phyloP scores from a whole-genome alignment of 1,140 invertebrate genomes.

The Diploscapter pachys region DNA sequence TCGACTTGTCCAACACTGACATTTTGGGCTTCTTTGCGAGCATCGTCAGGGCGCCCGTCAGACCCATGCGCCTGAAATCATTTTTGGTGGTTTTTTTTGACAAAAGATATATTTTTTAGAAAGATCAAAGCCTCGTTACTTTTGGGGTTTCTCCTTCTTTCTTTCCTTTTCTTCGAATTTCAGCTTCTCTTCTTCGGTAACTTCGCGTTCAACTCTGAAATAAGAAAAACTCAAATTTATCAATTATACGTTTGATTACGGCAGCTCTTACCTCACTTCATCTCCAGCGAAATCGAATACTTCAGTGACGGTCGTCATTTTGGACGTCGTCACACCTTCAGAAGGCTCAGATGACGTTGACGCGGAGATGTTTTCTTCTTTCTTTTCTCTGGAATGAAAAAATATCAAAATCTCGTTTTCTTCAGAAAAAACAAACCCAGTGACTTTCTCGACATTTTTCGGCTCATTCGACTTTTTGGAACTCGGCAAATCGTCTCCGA shows the following conservation, averaged over 20 bases:
- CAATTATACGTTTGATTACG: not conserved
- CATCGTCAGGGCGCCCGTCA: constrained; percentile 24
- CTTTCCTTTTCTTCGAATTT: constrained; percentile 12
- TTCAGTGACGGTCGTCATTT: constrained; percentile 17
- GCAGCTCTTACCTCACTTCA: constrained; percentile 13
- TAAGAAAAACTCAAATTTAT: not conserved
- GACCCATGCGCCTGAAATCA: constrained; percentile 19
- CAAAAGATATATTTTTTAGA: no score
- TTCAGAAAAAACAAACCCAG: no score
- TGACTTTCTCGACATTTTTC: no score
- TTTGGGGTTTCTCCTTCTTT: constrained; percentile 14
- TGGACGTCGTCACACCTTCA: not conserved
- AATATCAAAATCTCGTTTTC: no score
- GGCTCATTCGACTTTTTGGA: no score
- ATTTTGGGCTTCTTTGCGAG: constrained; percentile 39
- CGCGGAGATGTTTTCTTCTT: no score
- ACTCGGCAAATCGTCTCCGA: constrained; percentile 3
- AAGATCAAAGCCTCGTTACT: not conserved
- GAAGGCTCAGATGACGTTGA: no score
- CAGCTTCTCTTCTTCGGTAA: constrained; percentile 21
- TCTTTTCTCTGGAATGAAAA: no score
- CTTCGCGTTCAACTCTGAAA: constrained; percentile 21
- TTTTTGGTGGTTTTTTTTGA: no score
- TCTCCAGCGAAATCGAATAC: constrained; percentile 35
- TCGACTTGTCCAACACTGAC: constrained; percentile 36